Base-by-base conservation (phyloP, 2,888 invertebrate genomes). In the Stenoptilia bipunctidactyla region DNA sequence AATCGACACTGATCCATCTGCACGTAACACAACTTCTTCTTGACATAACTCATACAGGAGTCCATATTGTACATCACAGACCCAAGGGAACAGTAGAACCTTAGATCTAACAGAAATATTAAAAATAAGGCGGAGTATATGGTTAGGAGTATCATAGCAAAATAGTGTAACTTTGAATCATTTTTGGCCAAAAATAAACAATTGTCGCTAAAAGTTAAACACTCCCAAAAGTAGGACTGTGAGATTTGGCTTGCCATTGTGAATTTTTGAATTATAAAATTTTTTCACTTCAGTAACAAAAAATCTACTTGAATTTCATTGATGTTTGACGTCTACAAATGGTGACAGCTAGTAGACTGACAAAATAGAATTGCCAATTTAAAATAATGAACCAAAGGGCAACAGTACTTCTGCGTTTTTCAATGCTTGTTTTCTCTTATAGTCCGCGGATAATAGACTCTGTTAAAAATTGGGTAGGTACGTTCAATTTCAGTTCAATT, bases 221-320 rank as follows among this genome's bases (percentile, higher is more conserved):
- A 82, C 44, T 49, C 61, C 80, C 77, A 80, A 46, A 80, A 71
- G 45, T 68, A 72, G 10, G 75, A 68, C 14, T 54, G 47, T n/a
- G 58, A 52, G 1, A 15, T 13, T 13, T 13, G 14, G 10, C 14
- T 8, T 12, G 8, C 12, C 36, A 20, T 30, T n/a, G n/a, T n/a
- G n/a, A n/a, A n/a, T n/a, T n/a, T n/a, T n/a, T n/a, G n/a, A n/a
- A n/a, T n/a, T n/a, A n/a, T n/a, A n/a, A n/a, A n/a, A n/a, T n/a
- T n/a, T n/a, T n/a, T n/a, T n/a, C n/a, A n/a, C n/a, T n/a, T n/a
- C n/a, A n/a, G n/a, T n/a, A n/a, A n/a, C n/a, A n/a, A n/a, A n/a
- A n/a, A n/a, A n/a, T n/a, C n/a, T n/a, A n/a, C n/a, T n/a, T n/a
- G n/a, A n/a, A n/a, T n/a, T n/a, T n/a, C n/a, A n/a, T n/a, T n/a